Conservation (phyloP, 2,113 vertebrate genomes). For the Actenoides hombroni region DNA sequence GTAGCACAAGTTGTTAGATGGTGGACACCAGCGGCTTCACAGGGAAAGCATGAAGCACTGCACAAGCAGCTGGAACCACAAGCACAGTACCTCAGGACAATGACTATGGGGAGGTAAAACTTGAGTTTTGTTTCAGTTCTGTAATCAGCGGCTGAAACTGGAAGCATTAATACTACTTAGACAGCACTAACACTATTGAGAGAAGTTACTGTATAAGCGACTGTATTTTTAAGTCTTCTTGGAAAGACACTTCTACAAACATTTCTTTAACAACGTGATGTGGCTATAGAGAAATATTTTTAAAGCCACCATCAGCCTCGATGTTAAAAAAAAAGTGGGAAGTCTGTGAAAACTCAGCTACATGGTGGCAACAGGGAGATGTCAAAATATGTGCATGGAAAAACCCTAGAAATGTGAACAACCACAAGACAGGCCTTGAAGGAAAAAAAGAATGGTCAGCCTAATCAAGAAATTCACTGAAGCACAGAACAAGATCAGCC, state of each 20-base stretch:
- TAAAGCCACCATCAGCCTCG: background rate
- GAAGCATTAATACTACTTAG: background rate
- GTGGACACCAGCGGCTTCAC: fast-evolving
- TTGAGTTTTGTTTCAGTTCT: background rate
- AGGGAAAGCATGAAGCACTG: background rate
- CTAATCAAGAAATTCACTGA: background rate
- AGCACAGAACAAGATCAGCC: background rate
- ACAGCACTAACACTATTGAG: background rate
- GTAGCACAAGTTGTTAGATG: background rate
- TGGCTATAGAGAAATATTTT: background rate
- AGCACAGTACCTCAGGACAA: background rate
- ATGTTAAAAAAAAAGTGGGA: background rate
- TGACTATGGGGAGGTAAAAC: background rate
- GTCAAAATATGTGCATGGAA: background rate
- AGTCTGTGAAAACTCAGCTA: background rate
- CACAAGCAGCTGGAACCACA: background rate
- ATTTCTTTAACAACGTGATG: background rate
- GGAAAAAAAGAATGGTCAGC: background rate
- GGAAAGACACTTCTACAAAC: background rate
- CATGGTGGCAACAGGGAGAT: background rate
- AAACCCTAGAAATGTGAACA: background rate
- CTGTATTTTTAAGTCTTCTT: background rate
- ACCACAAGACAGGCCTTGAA: background rate
- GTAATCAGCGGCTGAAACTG: background rate
- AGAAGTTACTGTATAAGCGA: background rate